Conservation (phyloP, 2,113 vertebrate genomes). For the Gymnorhina tibicen region DNA sequence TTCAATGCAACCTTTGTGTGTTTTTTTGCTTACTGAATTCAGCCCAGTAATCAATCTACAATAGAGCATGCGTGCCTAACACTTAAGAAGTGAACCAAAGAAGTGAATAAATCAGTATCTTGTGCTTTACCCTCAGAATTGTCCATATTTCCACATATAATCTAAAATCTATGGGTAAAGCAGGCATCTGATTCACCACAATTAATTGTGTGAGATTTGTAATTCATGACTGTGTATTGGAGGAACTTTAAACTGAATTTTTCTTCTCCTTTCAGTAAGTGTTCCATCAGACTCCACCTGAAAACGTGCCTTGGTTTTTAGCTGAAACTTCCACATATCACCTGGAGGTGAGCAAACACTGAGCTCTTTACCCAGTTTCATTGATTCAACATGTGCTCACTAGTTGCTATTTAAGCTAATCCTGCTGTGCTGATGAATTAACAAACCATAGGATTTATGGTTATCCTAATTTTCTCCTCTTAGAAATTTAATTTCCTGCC, state of each 20-base stretch:
- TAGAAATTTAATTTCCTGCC: background rate
- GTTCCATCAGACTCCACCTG: background rate
- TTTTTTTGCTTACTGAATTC: background rate
- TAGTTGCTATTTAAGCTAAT: background rate
- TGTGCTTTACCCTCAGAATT: background rate
- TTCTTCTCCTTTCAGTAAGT: background rate
- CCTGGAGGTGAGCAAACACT: background rate
- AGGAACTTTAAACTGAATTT: background rate
- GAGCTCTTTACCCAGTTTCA: background rate
- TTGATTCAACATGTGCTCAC: background rate
- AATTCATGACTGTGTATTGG: background rate
- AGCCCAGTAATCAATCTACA: background rate
- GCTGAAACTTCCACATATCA: background rate
- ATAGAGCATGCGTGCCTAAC: background rate
- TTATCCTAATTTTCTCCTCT: constrained; percentile 4
- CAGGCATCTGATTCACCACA: background rate
- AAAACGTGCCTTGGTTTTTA: background rate
- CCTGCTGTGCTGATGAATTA: constrained; percentile 19
- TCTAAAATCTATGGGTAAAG: background rate
- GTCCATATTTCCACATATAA: background rate
- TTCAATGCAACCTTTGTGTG: background rate
- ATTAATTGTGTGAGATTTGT: background rate
- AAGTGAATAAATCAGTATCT: background rate
- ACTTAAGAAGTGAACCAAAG: background rate
- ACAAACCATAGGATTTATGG: background rate